Conservation (phyloP, 1,140 invertebrate species). For the Drosophila jambulina region DNA sequence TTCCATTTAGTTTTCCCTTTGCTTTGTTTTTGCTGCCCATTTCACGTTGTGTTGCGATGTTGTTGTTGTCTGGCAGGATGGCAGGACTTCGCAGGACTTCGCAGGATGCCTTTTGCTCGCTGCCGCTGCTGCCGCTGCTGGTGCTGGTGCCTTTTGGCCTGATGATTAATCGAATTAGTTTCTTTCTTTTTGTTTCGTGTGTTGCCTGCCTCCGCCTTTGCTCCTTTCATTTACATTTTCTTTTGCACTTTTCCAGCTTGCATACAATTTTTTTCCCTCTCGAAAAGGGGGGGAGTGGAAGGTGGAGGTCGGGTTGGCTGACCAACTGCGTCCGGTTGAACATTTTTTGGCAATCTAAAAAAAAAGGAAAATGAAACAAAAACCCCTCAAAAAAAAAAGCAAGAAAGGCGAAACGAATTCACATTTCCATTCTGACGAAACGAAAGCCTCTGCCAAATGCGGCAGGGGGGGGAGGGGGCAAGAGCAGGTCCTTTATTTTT, state of each 20-base stretch:
- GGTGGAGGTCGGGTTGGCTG: constrained; percentile 45
- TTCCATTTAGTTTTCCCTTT: constrained; percentile 36
- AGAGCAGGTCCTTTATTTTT: constrained; percentile 6
- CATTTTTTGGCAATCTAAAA: constrained; percentile 74
- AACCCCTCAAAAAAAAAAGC: not conserved
- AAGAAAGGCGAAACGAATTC: constrained; percentile 42
- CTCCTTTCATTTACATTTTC: constrained; percentile 81
- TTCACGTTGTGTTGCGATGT: constrained; percentile 7
- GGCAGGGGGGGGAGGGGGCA: not conserved
- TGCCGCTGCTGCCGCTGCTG: constrained; percentile 9
- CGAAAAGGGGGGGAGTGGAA: not conserved
- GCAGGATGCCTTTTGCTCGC: constrained; percentile 47
- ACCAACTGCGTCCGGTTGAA: constrained; percentile 75
- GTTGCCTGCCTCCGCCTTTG: constrained; percentile 10
- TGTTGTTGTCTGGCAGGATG: constrained; percentile 18
- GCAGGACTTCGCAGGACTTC: constrained; percentile 25
- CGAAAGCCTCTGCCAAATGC: constrained; percentile 71
- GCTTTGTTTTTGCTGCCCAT: constrained; percentile 18
- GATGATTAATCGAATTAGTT: constrained; percentile 84
- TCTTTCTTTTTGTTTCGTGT: constrained; percentile 59
- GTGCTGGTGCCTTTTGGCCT: constrained; percentile 59
- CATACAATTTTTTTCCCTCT: constrained; percentile 59
- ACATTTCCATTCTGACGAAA: constrained; percentile 77
- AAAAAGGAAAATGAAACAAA: constrained; percentile 54
- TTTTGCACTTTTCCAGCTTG: constrained; percentile 69